Base-by-base conservation (phyloP, 2,797 vertebrate species). In the Etheostoma perlongum region DNA sequence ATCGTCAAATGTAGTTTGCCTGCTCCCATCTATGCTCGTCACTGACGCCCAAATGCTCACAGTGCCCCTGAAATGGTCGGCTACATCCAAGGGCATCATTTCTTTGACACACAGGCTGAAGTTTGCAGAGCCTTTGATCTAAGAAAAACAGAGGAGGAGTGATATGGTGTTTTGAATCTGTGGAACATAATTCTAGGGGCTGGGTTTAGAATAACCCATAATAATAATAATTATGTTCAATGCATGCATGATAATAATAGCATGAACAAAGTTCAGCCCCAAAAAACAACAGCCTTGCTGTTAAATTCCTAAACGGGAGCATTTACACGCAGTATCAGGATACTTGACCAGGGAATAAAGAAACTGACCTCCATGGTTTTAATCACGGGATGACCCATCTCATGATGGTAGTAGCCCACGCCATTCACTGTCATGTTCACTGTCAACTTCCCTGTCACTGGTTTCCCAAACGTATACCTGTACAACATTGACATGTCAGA, bases 401-500 rank as follows among this genome's bases (percentile, higher is more conserved):
- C 97, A 57, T 99, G 97, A 30, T 95, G 95, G 87, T 98, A 98
- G 90, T 98, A 98, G 2, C 97, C 97, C 44, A 98, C 96, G 1
- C 97, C 97, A 78, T 96, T 97, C 66, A 98, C 96, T 0, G 97
- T 98, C 97, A 98, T 98, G 79, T 99, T 98, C 76, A 98, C 92
- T 0, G 89, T 95, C 84, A 98, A 78, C 82, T 95, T 96, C 49
- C 97, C 97, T 0, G 86, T 92, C 74, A 99, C 97, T 0, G 96
- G 95, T 80, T 98, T 98, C 64, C 97, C 97, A 94, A 99, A 99
- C 0, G 94, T 97, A n/a, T 98, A 98, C 85, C 97, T 98, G 89
- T 13, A 51, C 0, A 74, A 81, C 64, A 78, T 6, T 14, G 40
- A 74, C 60, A 83, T 21, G 42, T 81, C 58, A 88, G 47, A 69